Conservation (phyloP, 2,113 vertebrate genomes). For the Sapayoa aenigma region DNA sequence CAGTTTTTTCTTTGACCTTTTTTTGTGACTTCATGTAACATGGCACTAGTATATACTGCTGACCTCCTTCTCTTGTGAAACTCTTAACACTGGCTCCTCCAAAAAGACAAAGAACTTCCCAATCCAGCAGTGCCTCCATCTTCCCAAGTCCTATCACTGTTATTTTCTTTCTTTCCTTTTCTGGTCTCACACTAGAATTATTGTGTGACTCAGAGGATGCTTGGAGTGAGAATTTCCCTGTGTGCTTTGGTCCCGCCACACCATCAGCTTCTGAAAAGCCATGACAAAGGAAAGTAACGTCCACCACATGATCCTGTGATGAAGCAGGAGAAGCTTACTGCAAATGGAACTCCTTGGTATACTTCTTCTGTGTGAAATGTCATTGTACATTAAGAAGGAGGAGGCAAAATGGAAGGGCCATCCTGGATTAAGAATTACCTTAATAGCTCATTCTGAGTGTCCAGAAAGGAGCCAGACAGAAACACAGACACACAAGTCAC, state of each 20-base stretch:
- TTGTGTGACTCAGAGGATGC: neutral
- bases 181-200: neutral
- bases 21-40: neutral
- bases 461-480: neutral
- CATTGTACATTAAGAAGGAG: neutral
- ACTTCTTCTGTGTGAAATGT: neutral
- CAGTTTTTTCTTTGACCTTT: neutral
- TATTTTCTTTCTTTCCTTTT: neutral
- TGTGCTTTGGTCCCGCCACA: neutral
- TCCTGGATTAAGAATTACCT: neutral
- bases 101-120: neutral
- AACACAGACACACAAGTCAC: neutral
- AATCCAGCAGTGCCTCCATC: neutral
- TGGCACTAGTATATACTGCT: neutral
- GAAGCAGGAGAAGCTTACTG: neutral
- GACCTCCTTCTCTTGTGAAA: neutral
- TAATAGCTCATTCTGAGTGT: neutral
- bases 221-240: neutral
- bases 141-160: neutral
- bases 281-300: neutral
- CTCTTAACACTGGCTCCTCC: neutral
- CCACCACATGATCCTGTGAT: fast-evolving
- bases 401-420: neutral
- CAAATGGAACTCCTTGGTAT: neutral
- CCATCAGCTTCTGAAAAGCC: neutral